Evolutionary conservation across 2,797 vertebrate species (phyloP).

Genomic region (Loris lydekkerianus): DNA sequence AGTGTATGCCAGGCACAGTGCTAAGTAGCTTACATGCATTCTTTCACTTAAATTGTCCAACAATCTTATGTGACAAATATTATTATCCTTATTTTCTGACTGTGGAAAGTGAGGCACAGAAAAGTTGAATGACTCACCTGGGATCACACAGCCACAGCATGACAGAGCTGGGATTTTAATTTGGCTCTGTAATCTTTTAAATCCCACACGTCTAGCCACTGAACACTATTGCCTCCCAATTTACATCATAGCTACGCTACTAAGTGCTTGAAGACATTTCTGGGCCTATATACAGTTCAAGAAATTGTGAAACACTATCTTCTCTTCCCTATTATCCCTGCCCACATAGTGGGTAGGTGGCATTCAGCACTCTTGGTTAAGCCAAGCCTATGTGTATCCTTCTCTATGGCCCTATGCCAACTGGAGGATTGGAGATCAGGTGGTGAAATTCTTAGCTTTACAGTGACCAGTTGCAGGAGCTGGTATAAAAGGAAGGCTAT

Average conservation of each 20-base stretch:
- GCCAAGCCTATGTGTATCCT: background rate
- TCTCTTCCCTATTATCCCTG: background rate
- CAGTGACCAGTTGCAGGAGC: background rate
- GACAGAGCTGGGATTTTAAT: conserved; percentile 26
- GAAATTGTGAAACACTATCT: background rate
- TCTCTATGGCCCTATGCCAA: background rate
- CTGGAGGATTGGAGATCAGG: background rate
- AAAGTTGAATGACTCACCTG: background rate
- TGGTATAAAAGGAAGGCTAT: conserved; percentile 24
- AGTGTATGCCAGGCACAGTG: background rate
- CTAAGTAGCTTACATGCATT: background rate
- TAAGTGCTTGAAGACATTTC: conserved; percentile 15
- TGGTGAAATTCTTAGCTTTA: conserved; percentile 1
- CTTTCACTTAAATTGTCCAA: background rate
- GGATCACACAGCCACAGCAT: background rate
- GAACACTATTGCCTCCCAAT: background rate
- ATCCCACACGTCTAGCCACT: background rate
- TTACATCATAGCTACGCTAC: background rate
- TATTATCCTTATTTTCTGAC: conserved; percentile 15
- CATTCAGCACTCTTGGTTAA: conserved; percentile 7
- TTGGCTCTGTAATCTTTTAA: conserved; percentile 13
- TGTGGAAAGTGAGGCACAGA: conserved; percentile 14
- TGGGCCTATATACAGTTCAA: background rate
- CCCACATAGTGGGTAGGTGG: background rate
- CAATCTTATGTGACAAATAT: conserved; percentile 7